Base-by-base conservation (phyloP, 2,797 vertebrate genomes). In the Buceros bicornis region DNA sequence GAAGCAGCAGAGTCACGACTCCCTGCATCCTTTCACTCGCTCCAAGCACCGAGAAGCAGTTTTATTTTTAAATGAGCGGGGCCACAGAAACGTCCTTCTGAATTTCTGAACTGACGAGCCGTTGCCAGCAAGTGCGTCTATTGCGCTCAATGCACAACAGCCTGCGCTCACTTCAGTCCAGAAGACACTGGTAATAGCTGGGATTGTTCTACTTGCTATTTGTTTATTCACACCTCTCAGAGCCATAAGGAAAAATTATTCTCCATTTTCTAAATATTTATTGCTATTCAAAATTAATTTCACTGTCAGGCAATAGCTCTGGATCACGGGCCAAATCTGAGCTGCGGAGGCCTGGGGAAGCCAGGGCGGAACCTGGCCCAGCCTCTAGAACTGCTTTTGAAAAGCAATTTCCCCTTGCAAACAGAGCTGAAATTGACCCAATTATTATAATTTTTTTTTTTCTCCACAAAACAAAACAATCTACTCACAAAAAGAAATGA, bases 401-500 rank as follows among this genome's bases (percentile, higher is more conserved):
- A 69, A 85, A 87, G 28, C 47, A 43, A 67, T 40, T 91, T 90
- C 33, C 28, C 50, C 74, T 67, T 70, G 80, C 54, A 87, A 93
- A 89, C 17, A 61, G 40, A 95, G 35, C 24, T 71, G 65, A 91
- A 96, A 88, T 40, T 57, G 82, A 90, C 48, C 10, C 0, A 2
- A 85, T 58, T 18, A 40, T 48, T 12, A 8, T 24, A 45, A 22
- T 28, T 26, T 35, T 18, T 16, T 16, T 17, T 53, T 43, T 18
- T 28, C 13, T 4, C 16, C 67, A 70, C 91, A 91, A 86, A 96
- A 97, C 94, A 95, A 73, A 95, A 97, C 97, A 76, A 93, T 85
- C 66, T 92, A 96, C 82, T 97, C 93, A 93, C 94, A 87, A 80
- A 89, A 93, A 91, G 56, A 60, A 84, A 95, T 89, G 85, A 94